phyloP scores from a whole-genome alignment of 2,113 vertebrate genomes.

The zebrafish (Danio rerio) region DNA sequence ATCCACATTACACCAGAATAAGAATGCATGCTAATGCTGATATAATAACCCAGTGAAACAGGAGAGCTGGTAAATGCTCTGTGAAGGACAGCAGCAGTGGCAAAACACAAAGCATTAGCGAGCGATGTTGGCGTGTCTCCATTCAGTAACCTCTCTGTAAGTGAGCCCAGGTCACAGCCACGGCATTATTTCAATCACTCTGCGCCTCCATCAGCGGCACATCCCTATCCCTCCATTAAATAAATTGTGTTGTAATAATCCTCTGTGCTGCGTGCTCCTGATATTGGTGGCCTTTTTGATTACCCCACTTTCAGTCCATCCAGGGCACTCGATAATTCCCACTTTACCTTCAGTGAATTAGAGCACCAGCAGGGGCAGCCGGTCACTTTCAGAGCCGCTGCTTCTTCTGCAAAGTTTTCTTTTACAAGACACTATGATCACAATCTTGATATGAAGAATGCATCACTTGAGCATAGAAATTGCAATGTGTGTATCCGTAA shows the following conservation, averaged over 20 bases:
- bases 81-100: constrained; percentile 34
- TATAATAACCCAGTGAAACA: too few species aligned
- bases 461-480: too few species aligned
- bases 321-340: constrained; percentile 74
- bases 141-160: constrained; percentile 61
- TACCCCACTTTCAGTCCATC: constrained; percentile 75
- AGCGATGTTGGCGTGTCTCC: constrained; percentile 24
- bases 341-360: constrained; percentile 74
- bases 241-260: constrained; percentile 83
- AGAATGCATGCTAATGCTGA: too few species aligned
- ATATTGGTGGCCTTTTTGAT: constrained; percentile 79
- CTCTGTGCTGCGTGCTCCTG: constrained; percentile 70
- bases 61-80: constrained; percentile 56
- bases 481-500: too few species aligned
- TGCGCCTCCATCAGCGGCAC: constrained; percentile 59
- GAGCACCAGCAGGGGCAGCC: constrained; percentile 43
- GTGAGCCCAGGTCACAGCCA: constrained; percentile 64
- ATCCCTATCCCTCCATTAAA: constrained; percentile 79
- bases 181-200: constrained; percentile 69
- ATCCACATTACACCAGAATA: too few species aligned
- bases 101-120: neutral
- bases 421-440: neutral
- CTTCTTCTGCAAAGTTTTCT: neutral
- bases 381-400: constrained; percentile 61
- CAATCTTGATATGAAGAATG: too few species aligned